Conservation (phyloP, 2,797 vertebrate genomes). For the Sandelia bainsii region DNA sequence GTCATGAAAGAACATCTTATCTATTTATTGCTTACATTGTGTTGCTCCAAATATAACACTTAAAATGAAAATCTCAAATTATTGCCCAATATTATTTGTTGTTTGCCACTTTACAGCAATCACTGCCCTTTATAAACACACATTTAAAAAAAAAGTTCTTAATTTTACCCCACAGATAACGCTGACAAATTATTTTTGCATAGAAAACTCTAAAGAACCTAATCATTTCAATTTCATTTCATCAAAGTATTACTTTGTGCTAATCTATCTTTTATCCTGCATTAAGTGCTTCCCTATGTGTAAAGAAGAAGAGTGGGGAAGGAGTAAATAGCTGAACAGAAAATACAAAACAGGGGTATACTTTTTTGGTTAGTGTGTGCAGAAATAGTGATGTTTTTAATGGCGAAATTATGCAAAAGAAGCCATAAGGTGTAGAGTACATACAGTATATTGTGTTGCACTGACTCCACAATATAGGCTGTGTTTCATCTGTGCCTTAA, state of each 20-base stretch:
- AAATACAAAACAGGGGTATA: no score
- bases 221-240: no score
- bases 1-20: constrained; percentile 61
- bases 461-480: no score
- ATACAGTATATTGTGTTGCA: no score
- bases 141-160: background rate
- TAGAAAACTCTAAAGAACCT: no score
- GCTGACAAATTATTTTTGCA: no score
- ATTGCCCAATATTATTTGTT: constrained; percentile 13
- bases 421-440: no score
- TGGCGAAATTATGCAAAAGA: background rate
- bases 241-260: no score
- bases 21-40: constrained; percentile 47
- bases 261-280: no score
- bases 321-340: no score
- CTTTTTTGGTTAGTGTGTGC: background rate
- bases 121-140: background rate
- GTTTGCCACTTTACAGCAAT: constrained; percentile 12
- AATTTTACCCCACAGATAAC: background rate
- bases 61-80: constrained; percentile 22
- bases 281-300: no score
- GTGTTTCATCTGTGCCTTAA: background rate
- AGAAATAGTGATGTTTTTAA: background rate
- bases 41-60: constrained; percentile 41
- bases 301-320: no score